Conservation (phyloP, 2,113 vertebrate genomes). For the Ginglymostoma cirratum region DNA sequence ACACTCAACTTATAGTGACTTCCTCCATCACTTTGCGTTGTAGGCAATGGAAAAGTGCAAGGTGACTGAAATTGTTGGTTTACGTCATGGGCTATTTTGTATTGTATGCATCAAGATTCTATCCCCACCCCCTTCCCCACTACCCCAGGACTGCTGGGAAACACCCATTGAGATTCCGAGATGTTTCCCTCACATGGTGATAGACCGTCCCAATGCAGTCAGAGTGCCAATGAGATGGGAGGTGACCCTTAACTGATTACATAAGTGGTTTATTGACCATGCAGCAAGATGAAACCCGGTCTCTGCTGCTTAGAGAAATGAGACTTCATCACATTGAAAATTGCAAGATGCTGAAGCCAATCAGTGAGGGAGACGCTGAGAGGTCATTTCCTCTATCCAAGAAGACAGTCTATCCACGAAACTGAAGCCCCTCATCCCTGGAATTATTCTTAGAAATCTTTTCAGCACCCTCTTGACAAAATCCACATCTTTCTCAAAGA, state of each 20-base stretch:
- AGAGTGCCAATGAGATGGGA: not conserved
- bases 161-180: too few species aligned
- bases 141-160: too few species aligned
- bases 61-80: not conserved
- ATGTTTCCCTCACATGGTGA: not conserved
- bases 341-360: not conserved
- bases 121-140: not conserved
- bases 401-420: not conserved
- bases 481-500: not conserved
- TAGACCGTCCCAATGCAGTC: not conserved
- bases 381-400: not conserved
- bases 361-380: not conserved
- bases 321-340: not conserved
- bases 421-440: not conserved
- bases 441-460: not conserved
- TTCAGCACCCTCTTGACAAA: not conserved
- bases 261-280: not conserved
- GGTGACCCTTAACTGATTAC: not conserved
- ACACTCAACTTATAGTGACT: slow-evolving; percentile 7
- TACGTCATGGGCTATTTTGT: not conserved
- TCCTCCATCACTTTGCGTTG: not conserved
- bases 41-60: not conserved
- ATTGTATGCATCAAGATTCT: not conserved
- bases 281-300: not conserved
- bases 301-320: too few species aligned